Base-by-base conservation (phyloP, 2,113 vertebrate species). In the Callipepla squamata region DNA sequence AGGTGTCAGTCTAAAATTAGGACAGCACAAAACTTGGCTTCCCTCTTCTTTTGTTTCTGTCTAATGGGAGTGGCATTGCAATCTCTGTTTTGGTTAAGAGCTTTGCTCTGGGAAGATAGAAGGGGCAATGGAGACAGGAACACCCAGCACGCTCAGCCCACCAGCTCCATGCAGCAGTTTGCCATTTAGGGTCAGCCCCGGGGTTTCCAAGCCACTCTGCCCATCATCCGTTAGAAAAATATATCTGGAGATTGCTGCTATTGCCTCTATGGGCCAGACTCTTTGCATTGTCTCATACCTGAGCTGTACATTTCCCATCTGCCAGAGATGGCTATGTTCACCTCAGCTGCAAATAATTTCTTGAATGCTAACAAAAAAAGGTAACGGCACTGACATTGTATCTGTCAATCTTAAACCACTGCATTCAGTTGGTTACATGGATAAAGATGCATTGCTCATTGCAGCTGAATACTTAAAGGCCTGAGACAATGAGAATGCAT, bases 401-500 rank as follows among this genome's bases (percentile, higher is more conserved):
- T 87, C 81, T 17, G 68, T 86, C 36, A 79, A 62, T 69, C 81
- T 87, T 79, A 78, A 87, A 81, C 58, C 73, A 25, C 66, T 44
- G 16, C 69, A 59, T 62, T 93, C 80, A 72, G 48, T 25, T 61
- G 61, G 69, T n/a, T 13, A 57, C 40, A 7, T 20, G 58, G 66
- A 11, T 13, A 80, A 91, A 85, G 88, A 92, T 55, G 74, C 90
- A 17, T 58, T 21, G 63, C 87, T 92, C 80, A 0, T 20, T 32
- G 90, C 94, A 85, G 77, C 88, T 84, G 83, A 92, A 74, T 87
- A 40, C 93, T 92, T 86, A 87, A 91, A 94, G 96, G 93, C 95
- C 48, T 26, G 88, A 91, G 80, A 94, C 74, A 96, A 96, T 95
- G n/a, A 30, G 80, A 16, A 82, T 58, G 61, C 85, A 84, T 89